These are phyloP conservation scores for Saccostrea cuccullata DNA, from an alignment of 1,140 invertebrate genomes.

Conservation along the genomic window DNA sequence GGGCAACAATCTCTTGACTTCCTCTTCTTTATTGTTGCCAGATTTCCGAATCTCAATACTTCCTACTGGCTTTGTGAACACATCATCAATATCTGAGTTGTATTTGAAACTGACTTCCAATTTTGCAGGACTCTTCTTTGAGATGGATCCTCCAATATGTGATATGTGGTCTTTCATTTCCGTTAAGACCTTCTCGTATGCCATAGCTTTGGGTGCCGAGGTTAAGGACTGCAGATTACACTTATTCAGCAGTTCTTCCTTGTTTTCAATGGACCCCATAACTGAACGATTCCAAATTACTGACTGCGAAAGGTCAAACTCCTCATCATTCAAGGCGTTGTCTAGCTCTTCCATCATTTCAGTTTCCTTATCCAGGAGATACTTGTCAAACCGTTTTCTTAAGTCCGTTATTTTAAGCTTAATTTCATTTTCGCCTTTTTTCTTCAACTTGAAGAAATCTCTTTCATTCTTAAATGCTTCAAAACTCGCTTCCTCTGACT, in stretches of 20 bases:
- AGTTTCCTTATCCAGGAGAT: slow-evolving; percentile 39
- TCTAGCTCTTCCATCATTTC: not conserved
- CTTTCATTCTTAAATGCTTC: slow-evolving; percentile 6
- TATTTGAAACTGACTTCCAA: not conserved
- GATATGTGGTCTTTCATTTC: not conserved
- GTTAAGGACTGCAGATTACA: not conserved
- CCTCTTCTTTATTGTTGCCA: not conserved
- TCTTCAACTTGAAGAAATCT: not conserved
- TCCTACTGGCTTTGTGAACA: not conserved
- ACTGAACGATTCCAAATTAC: not conserved
- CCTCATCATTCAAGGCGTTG: not conserved
- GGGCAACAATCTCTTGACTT: not conserved
- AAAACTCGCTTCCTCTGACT: not conserved
- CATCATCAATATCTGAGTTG: not conserved
- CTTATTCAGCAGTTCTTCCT: slow-evolving; percentile 8
- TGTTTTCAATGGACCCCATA: slow-evolving; percentile 18
- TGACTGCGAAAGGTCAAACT: not conserved
- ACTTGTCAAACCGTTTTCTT: slow-evolving; percentile 32
- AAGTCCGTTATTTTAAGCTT: slow-evolving; percentile 12
- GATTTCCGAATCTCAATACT: not conserved
- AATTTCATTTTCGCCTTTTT: slow-evolving; percentile 33
- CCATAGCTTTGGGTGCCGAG: not conserved
- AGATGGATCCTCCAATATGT: not conserved
- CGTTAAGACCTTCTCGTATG: not conserved
- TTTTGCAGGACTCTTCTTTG: not conserved